Evolutionary conservation across 2,113 vertebrate species (phyloP).

Genomic region (Eublepharis macularius): DNA sequence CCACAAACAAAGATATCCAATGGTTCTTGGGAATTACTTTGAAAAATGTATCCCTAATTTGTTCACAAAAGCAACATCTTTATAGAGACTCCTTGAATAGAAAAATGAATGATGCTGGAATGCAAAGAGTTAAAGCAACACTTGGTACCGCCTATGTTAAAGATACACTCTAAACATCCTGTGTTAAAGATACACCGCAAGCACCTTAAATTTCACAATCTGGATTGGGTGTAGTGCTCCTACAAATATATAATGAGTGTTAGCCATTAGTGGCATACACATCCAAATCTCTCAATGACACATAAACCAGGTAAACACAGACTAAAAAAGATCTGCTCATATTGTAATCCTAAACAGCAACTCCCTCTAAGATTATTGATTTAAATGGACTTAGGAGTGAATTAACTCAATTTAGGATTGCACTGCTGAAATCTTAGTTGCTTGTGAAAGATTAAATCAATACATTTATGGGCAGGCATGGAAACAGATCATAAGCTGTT

Average conservation of each 20-base stretch:
- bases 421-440: not conserved
- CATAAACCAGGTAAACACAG: not conserved
- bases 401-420: too few relatives aligned
- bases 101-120: conserved; percentile 1
- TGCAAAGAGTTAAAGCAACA: not conserved
- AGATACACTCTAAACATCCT: not conserved
- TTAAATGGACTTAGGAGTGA: too few relatives aligned
- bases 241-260: not conserved
- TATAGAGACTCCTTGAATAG: not conserved
- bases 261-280: not conserved
- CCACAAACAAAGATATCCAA: not conserved
- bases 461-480: not conserved
- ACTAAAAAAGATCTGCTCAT: not conserved
- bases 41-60: conserved; percentile 1
- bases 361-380: too few relatives aligned
- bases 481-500: not conserved
- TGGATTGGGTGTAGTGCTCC: not conserved
- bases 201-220: not conserved
- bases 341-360: too few relatives aligned
- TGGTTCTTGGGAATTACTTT: conserved; percentile 9
- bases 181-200: not conserved
- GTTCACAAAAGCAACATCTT: not conserved
- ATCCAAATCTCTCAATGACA: not conserved
- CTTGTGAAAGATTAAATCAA: not conserved
- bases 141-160: not conserved